These are phyloP conservation scores for Ligdia adustata DNA, from an alignment of 2,888 invertebrate species.

Conservation along the genomic window DNA sequence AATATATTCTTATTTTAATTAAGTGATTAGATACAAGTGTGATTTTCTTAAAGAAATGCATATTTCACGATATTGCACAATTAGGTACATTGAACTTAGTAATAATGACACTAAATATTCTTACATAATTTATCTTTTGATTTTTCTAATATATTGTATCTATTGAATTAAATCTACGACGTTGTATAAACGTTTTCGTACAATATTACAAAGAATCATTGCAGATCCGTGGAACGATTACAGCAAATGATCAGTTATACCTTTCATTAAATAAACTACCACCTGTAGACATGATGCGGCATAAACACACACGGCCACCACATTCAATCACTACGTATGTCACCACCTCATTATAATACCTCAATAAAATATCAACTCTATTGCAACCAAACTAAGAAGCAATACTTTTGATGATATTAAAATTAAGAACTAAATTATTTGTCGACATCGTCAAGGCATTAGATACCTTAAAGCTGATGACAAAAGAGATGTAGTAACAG, in stretches of 20 bases:
- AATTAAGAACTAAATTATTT: not conserved
- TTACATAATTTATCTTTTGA: too few species aligned
- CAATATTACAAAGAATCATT: not conserved
- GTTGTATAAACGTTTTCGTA: too few species aligned
- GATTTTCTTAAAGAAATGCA: too few species aligned
- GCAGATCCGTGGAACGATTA: constrained; percentile 8
- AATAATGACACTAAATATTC: too few species aligned
- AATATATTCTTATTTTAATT: too few species aligned
- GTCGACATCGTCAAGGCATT: not conserved
- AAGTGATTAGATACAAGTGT: too few species aligned
- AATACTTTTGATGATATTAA: not conserved
- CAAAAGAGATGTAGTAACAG: not conserved
- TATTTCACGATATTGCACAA: too few species aligned
- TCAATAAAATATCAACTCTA: constrained; percentile 16
- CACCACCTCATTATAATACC: constrained; percentile 21
- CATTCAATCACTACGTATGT: constrained; percentile 21
- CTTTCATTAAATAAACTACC: constrained; percentile 22
- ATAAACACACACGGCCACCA: constrained; percentile 22
- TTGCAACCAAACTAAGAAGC: not conserved
- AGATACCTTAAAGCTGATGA: constrained; percentile 4
- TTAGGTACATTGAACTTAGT: too few species aligned
- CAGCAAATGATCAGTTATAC: constrained; percentile 18
- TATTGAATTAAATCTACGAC: too few species aligned
- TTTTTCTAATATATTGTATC: too few species aligned
- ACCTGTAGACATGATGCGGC: constrained; percentile 25